Conservation (phyloP, 2,113 vertebrate genomes). For the Heterotilapia buettikoferi region DNA sequence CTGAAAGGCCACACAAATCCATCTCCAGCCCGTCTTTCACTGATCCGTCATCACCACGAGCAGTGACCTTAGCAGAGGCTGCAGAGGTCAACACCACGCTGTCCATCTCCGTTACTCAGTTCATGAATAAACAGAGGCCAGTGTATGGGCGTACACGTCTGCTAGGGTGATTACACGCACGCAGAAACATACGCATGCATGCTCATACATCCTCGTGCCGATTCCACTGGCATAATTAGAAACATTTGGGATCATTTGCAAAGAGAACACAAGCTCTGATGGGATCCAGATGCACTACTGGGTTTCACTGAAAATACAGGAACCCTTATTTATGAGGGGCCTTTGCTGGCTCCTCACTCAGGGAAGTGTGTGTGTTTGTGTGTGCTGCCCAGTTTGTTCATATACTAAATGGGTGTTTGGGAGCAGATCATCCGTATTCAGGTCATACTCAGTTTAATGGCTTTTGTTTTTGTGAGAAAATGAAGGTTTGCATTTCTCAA, state of each 20-base stretch:
- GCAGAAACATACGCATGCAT: not conserved
- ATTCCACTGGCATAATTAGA: conserved; percentile 68
- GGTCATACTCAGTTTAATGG: conserved; percentile 30
- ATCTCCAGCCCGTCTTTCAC: not conserved
- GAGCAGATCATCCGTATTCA: conserved; percentile 37
- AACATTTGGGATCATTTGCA: conserved; percentile 75
- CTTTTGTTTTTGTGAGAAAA: conserved; percentile 13
- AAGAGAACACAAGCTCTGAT: conserved; percentile 65
- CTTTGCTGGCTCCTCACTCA: conserved; percentile 61
- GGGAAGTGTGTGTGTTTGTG: conserved; percentile 28
- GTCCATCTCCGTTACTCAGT: conserved; percentile 32
- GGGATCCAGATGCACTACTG: conserved; percentile 69
- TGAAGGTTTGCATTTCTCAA: not conserved
- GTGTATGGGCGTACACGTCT: conserved; percentile 34
- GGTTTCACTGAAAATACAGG: conserved; percentile 64
- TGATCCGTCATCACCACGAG: conserved; percentile 23
- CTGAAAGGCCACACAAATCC: not conserved
- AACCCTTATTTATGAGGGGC: conserved; percentile 67
- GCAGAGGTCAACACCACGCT: conserved; percentile 30
- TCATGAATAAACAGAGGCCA: conserved; percentile 50
- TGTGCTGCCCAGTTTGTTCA: not conserved
- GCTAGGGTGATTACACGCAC: conserved; percentile 6
- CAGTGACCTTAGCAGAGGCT: conserved; percentile 40
- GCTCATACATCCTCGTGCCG: conserved; percentile 54
- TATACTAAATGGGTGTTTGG: conserved; percentile 18